Evolutionary conservation across 2,888 invertebrate species (phyloP).

Genomic region (Saturnia japonica): DNA sequence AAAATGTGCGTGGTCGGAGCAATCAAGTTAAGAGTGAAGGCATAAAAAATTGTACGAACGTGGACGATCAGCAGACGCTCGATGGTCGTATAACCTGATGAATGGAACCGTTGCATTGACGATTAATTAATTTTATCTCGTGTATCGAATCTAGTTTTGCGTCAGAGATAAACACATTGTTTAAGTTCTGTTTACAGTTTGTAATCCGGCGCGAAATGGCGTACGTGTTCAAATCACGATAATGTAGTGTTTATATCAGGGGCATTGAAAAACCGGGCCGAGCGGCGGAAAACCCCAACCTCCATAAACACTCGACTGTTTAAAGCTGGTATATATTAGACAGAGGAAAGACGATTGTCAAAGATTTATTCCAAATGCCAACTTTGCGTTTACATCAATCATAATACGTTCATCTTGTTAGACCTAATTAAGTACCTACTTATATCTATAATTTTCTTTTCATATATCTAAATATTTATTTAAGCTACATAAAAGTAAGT

Average conservation of each 20-base stretch:
- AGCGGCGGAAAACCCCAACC: slow-evolving; percentile 55
- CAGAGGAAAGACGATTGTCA: not conserved
- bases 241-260: slow-evolving; percentile 16
- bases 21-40: slow-evolving; percentile 3
- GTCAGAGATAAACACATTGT: not conserved
- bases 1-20: not conserved
- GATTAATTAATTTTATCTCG: not conserved
- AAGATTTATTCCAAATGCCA: not conserved
- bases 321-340: slow-evolving; percentile 3
- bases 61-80: not conserved
- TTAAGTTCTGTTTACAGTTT: not conserved
- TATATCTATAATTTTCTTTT: not conserved
- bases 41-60: not conserved
- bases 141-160: not conserved
- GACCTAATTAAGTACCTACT: too few species aligned
- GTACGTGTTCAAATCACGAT: slow-evolving; percentile 20
- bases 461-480: not conserved
- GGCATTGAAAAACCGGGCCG: slow-evolving; percentile 53
- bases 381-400: not conserved
- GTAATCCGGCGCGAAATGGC: slow-evolving; percentile 1
- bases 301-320: slow-evolving; percentile 27
- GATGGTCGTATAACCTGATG: not conserved
- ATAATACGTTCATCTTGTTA: too few species aligned
- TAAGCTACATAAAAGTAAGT: not conserved
- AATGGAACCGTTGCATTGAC: not conserved